Evolutionary conservation across 2,797 vertebrate species (phyloP).

Genomic region (Halcyon leucocephala): DNA sequence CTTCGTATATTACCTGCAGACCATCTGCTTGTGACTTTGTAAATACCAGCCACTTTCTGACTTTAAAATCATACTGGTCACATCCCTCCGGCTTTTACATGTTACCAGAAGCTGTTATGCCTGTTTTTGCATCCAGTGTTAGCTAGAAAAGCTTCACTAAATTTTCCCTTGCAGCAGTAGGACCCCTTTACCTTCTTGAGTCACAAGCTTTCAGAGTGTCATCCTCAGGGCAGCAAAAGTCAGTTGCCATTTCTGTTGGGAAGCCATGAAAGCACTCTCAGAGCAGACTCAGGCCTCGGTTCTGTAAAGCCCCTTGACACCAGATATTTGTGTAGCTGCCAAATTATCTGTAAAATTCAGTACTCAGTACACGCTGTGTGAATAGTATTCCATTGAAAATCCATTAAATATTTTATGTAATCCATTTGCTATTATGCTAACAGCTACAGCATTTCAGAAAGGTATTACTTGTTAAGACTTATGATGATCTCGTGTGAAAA

Average conservation of each 20-base stretch:
- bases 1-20: neutral
- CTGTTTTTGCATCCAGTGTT: rapidly evolving
- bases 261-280: neutral
- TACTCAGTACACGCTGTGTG: neutral
- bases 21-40: neutral
- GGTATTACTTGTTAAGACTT: neutral
- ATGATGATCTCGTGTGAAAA: neutral
- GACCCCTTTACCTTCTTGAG: neutral
- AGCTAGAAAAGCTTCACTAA: neutral
- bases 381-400: neutral
- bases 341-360: neutral
- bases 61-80: neutral
- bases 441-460: neutral
- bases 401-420: neutral
- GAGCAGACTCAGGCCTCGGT: neutral
- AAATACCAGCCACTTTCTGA: neutral
- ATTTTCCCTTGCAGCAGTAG: neutral
- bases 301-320: neutral
- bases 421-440: neutral
- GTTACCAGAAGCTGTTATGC: neutral
- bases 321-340: neutral
- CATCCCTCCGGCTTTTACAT: neutral
- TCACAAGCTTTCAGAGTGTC: neutral
- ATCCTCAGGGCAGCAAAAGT: neutral
- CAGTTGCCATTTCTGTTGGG: neutral